Base-by-base conservation (phyloP, 2,888 invertebrate genomes). In the Aphidoletes aphidimyza region DNA sequence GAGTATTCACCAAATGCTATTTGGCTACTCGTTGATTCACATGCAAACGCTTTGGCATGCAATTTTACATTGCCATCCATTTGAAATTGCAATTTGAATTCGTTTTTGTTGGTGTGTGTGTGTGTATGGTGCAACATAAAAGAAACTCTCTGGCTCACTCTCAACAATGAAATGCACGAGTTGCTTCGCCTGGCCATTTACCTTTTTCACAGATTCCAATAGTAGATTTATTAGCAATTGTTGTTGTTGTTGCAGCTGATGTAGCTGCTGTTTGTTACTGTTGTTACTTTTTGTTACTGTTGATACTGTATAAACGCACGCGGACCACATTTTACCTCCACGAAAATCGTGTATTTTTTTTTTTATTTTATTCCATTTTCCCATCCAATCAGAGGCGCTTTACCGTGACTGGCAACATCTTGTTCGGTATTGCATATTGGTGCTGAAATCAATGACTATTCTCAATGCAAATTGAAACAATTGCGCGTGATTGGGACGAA, bases 111-210 rank as follows among this genome's bases (percentile, higher is more conserved):
- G 9, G 17, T 17, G 47, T 47, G 22, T 22, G 6, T 54, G n/a
- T 54, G 5, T 54, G 22, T 54, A 54, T 54, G 22, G 17, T 47
- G 54, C 47, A 17, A 47, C n/a, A 54, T 22, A 22, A 54, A 22
- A 22, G 22, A 22, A 54, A 54, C 47, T 17, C 54, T 22, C n/a
- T 54, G 54, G 54, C 54, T 54, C n/a, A n/a, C n/a, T n/a, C n/a
- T n/a, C n/a, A 54, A 54, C 54, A 54, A 54, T 54, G 54, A 54
- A 54, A 54, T 54, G 54, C 54, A 54, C 54, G 54, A 54, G 54
- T 54, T 22, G 22, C 54, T 54, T 22, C 22, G 54, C 54, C 14
- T 54, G 54, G 54, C 54, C 54, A 54, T 54, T 54, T 54, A 54
- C 54, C 54, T 22, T 54, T 54, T 54, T n/a, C n/a, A 54, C 54